Percentiles rank a stretch among this genome's conserved stretches.
Evolutionary conservation across 1,140 invertebrate species (phyloP).

Genomic region (Saxidomus purpurata): DNA sequence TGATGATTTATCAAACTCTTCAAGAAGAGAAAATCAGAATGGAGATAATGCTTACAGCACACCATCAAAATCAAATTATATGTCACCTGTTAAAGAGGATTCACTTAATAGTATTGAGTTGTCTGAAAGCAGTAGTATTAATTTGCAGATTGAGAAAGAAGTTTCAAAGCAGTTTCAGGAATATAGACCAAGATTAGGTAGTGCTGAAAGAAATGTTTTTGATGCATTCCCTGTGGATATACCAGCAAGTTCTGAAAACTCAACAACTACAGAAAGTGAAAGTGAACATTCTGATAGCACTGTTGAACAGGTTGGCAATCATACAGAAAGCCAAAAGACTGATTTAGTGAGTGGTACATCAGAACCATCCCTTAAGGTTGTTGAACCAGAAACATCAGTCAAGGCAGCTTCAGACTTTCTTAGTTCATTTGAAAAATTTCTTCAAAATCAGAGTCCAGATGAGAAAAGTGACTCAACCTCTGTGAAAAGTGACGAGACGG

Average conservation of each 20-base stretch:
- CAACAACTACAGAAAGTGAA: constrained; percentile 27
- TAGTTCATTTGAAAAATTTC: constrained; percentile 45
- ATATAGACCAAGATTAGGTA: constrained; percentile 11
- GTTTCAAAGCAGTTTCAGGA: neutral
- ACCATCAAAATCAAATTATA: neutral
- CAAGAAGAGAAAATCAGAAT: neutral
- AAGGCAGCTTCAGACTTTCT: constrained; percentile 29
- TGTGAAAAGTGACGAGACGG: neutral
- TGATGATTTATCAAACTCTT: neutral
- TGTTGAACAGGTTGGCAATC: neutral
- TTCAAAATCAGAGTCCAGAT: constrained; percentile 28
- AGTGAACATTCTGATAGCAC: neutral
- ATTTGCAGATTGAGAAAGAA: neutral
- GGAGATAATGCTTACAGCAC: neutral
- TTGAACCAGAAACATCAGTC: neutral
- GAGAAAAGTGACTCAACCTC: neutral
- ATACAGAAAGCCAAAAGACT: neutral
- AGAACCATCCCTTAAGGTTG: too few relatives aligned
- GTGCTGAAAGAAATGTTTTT: constrained; percentile 62
- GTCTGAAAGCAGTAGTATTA: neutral
- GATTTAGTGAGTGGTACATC: neutral
- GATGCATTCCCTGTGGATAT: constrained; percentile 51
- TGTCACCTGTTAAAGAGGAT: neutral
- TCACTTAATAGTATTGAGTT: neutral
- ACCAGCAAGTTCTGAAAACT: constrained; percentile 11